These are phyloP conservation scores for Sarcoramphus papa DNA, from an alignment of 2,797 vertebrate species.

Conservation along the genomic window DNA sequence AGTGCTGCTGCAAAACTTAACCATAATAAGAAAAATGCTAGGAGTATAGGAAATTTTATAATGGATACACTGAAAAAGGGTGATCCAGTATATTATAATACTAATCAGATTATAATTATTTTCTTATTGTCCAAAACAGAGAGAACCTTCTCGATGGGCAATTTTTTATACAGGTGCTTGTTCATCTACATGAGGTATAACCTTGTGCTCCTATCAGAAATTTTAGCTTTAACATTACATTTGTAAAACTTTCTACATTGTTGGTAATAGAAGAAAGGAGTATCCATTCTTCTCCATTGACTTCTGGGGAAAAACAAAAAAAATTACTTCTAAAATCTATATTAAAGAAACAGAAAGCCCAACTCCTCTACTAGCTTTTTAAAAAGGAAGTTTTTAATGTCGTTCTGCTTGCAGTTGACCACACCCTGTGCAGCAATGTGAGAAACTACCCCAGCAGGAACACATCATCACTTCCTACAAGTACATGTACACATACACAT, in stretches of 20 bases:
- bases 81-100: not conserved
- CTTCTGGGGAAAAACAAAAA: not conserved
- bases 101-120: not conserved
- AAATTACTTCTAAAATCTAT: not conserved
- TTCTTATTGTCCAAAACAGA: not conserved
- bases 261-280: accelerated
- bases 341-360: not conserved
- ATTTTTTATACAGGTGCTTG: not conserved
- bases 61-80: not conserved
- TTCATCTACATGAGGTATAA: not conserved
- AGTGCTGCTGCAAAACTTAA: not conserved
- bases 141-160: not conserved
- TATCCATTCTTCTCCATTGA: not conserved
- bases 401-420: not conserved
- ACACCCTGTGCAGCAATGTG: not conserved
- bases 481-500: accelerated
- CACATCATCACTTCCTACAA: not conserved
- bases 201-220: not conserved
- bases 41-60: not conserved
- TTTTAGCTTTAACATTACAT: not conserved
- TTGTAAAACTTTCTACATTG: not conserved
- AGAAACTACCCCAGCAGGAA: not conserved
- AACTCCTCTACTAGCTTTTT: not conserved
- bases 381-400: not conserved
- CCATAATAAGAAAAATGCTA: not conserved